Conservation (phyloP, 2,888 invertebrate genomes). For the Holacanthella duospinosa region DNA sequence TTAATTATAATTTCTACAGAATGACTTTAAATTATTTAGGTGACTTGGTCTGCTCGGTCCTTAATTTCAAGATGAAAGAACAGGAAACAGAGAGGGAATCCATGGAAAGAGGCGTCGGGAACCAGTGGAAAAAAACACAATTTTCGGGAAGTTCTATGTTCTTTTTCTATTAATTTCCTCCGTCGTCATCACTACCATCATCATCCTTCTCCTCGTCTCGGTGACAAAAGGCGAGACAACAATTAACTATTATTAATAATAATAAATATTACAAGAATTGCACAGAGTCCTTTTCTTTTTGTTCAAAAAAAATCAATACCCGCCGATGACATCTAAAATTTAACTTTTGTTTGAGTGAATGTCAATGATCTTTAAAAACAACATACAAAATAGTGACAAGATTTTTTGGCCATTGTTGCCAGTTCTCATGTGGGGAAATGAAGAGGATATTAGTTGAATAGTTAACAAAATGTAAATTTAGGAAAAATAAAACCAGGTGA, state of each 20-base stretch:
- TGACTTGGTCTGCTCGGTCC: constrained; percentile 2
- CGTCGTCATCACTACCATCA: too few species aligned
- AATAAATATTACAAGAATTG: too few species aligned
- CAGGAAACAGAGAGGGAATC: not conserved
- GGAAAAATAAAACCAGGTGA: not conserved
- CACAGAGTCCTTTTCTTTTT: not conserved
- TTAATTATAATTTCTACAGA: not conserved
- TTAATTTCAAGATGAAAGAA: constrained; percentile 3
- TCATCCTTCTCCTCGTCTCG: not conserved
- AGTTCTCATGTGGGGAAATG: too few species aligned
- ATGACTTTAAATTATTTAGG: constrained; percentile 1
- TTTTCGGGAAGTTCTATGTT: not conserved
- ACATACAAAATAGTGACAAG: too few species aligned
- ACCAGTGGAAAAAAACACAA: constrained; percentile 1
- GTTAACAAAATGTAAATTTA: not conserved
- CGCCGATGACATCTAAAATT: too few species aligned
- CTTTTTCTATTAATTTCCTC: not conserved
- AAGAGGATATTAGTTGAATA: not conserved
- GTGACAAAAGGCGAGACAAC: not conserved
- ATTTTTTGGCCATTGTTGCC: too few species aligned
- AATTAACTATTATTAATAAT: too few species aligned
- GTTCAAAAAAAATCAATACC: too few species aligned
- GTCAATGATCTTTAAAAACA: too few species aligned
- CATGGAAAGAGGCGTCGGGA: not conserved
- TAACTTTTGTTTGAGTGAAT: too few species aligned